phyloP scores from a whole-genome alignment of 2,797 vertebrate species.

The Clarias platycephalus region DNA sequence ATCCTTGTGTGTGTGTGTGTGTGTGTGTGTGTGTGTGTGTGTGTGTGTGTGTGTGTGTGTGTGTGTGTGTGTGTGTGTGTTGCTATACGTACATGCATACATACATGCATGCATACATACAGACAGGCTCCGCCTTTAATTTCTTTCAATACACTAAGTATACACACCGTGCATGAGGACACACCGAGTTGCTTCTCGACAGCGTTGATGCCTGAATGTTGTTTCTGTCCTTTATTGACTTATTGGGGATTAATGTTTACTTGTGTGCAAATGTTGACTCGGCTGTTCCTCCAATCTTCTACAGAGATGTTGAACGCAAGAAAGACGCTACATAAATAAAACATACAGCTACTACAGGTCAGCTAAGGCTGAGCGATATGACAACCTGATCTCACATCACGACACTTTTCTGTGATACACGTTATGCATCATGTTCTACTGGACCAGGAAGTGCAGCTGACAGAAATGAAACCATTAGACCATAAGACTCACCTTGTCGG shows the following conservation, averaged over 20 bases:
- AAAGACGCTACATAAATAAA: background rate
- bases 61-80: too few species aligned
- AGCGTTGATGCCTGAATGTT: background rate
- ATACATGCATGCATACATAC: too few species aligned
- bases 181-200: background rate
- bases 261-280: constrained; percentile 5
- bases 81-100: too few species aligned
- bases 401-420: background rate
- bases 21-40: too few species aligned
- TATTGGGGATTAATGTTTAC: background rate
- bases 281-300: background rate
- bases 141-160: background rate
- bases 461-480: background rate
- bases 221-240: background rate
- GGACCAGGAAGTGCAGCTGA: background rate
- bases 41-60: background rate
- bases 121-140: background rate
- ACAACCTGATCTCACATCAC: background rate
- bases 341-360: background rate
- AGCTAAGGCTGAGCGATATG: background rate
- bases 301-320: background rate
- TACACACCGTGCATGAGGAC: background rate
- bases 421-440: background rate
- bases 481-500: too few species aligned
- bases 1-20: constrained; percentile 13